Percentiles rank a stretch among this genome's conserved stretches.
phyloP scores from a whole-genome alignment of 2,888 invertebrate species.

The Anthrax anthrax region DNA sequence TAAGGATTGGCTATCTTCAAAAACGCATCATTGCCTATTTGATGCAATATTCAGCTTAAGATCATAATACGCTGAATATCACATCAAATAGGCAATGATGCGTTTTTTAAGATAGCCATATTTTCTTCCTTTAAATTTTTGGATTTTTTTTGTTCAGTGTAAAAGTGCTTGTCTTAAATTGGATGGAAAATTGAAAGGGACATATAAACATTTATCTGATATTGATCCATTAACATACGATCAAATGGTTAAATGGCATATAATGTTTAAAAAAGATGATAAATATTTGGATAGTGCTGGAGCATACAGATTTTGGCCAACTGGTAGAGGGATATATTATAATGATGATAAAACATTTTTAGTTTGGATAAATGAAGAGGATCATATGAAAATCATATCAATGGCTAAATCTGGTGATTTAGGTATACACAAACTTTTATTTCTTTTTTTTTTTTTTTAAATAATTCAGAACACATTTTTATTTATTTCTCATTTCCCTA shows the following conservation, averaged over 20 bases:
- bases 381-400: constrained; percentile 49
- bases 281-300: constrained; percentile 37
- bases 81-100: too few species aligned
- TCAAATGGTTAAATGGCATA: constrained; percentile 43
- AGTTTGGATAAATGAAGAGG: constrained; percentile 49
- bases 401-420: constrained; percentile 44
- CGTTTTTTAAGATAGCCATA: too few species aligned
- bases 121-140: too few species aligned
- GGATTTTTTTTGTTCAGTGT: not conserved
- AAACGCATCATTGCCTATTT: too few species aligned
- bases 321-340: constrained; percentile 24
- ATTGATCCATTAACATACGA: constrained; percentile 41
- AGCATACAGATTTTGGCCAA: constrained; percentile 46
- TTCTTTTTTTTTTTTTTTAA: not conserved
- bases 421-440: constrained; percentile 10
- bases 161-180: constrained; percentile 23
- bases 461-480: too few species aligned
- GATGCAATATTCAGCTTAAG: too few species aligned
- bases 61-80: too few species aligned
- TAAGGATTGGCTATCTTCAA: too few species aligned
- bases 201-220: constrained; percentile 39
- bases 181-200: constrained; percentile 39
- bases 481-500: too few species aligned
- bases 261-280: constrained; percentile 45
- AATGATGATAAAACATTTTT: constrained; percentile 46